A percentile compares a stretch with the other conserved stretches of the same genome.
These are phyloP conservation scores for Margaritifera margaritifera DNA, from an alignment of 2,888 invertebrate genomes.

Conservation along the genomic window DNA sequence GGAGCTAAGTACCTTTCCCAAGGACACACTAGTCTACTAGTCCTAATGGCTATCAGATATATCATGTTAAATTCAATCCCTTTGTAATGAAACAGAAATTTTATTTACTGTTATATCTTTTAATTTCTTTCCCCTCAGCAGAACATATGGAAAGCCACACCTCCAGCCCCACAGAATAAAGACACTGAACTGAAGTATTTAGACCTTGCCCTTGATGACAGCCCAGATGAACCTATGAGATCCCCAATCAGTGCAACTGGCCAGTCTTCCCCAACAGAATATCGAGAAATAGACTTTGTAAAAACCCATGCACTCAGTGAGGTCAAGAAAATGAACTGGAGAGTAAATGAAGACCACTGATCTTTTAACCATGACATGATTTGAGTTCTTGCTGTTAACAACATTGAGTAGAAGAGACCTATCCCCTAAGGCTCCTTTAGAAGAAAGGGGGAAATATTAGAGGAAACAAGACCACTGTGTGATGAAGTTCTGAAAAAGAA, in stretches of 20 bases:
- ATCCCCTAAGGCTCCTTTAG: too few species aligned
- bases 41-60: background rate
- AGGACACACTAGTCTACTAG: background rate
- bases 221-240: constrained; percentile 35
- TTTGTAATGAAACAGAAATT: background rate
- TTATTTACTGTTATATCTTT: background rate
- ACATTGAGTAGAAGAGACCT: too few species aligned
- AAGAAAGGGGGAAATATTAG: too few species aligned
- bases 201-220: constrained; percentile 85
- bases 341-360: too few species aligned
- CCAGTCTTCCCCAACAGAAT: constrained; percentile 78
- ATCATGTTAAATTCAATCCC: background rate
- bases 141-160: constrained; percentile 43
- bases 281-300: constrained; percentile 93
- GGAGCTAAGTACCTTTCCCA: too few species aligned
- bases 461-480: too few species aligned
- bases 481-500: too few species aligned
- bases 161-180: constrained; percentile 50
- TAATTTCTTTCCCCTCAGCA: constrained; percentile 10
- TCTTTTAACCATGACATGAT: too few species aligned
- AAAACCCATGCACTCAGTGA: constrained; percentile 94
- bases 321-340: constrained; percentile 38
- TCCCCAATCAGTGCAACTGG: constrained; percentile 28
- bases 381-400: too few species aligned
- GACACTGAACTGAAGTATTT: constrained; percentile 82